Conservation (phyloP, 2,888 invertebrate genomes). For the Volucella inanis region DNA sequence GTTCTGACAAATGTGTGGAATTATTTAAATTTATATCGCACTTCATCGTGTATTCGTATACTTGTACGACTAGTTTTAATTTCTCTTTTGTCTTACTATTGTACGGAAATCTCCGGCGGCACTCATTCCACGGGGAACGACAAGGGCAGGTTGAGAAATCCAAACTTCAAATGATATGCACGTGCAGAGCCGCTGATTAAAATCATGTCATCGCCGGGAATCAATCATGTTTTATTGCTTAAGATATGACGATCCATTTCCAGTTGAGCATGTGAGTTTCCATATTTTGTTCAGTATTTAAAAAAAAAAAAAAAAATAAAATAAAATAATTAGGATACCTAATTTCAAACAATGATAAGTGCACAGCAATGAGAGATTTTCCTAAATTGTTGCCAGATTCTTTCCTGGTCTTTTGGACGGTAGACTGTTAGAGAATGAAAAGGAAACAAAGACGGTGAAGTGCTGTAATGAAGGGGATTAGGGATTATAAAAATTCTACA, state of each 20-base stretch:
- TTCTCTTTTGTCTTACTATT: conserved; percentile 26
- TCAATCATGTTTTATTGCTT: conserved; percentile 55
- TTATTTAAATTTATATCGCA: conserved; percentile 54
- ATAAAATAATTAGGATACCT: background rate
- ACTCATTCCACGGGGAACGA: conserved; percentile 23
- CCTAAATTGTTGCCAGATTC: background rate
- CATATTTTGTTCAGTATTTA: conserved; percentile 54
- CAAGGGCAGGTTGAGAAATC: conserved; percentile 22
- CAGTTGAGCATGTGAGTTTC: conserved; percentile 27
- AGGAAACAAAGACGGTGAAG: no score
- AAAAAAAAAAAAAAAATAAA: no score
- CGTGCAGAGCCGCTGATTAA: background rate
- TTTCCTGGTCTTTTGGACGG: background rate
- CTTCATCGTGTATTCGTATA: background rate
- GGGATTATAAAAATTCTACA: no score
- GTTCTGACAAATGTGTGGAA: conserved; percentile 63
- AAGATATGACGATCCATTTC: background rate
- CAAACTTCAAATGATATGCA: conserved; percentile 31
- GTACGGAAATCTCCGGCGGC: background rate
- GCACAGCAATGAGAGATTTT: background rate
- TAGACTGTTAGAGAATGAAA: no score
- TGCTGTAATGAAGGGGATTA: no score
- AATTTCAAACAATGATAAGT: background rate
- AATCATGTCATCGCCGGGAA: conserved; percentile 46
- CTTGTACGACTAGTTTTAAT: conserved; percentile 20